phyloP scores from a whole-genome alignment of 2,888 invertebrate genomes.

The Cistogaster globosa region DNA sequence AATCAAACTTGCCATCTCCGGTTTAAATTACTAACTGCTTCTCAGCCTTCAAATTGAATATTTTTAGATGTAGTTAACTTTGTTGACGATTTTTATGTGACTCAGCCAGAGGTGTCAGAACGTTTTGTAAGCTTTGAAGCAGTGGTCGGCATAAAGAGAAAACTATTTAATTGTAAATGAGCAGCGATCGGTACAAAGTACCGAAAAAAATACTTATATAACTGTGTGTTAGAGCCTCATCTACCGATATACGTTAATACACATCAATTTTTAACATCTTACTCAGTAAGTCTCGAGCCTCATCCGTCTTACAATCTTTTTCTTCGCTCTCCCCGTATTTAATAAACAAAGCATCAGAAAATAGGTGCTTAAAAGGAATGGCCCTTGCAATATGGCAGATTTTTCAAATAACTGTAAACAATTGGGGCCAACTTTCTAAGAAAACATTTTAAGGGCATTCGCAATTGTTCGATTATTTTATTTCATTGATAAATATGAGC shows the following conservation, averaged over 20 bases:
- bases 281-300: slow-evolving; percentile 97
- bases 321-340: slow-evolving; percentile 93
- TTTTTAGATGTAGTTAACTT: too few relatives aligned
- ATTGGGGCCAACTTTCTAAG: slow-evolving; percentile 98
- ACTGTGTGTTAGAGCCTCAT: slow-evolving; percentile 98
- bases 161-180: too few relatives aligned
- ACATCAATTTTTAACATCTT: slow-evolving; percentile 99
- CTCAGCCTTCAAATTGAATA: too few relatives aligned
- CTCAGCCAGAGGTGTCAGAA: not conserved
- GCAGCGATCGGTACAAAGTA: too few relatives aligned
- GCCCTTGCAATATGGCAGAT: slow-evolving; percentile 96
- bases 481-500: slow-evolving; percentile 99
- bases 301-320: slow-evolving; percentile 95
- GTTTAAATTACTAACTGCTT: too few relatives aligned
- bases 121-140: too few relatives aligned
- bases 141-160: too few relatives aligned
- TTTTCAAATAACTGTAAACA: slow-evolving; percentile 99
- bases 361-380: slow-evolving; percentile 97
- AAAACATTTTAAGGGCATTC: slow-evolving; percentile 97
- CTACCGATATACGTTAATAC: slow-evolving; percentile 98
- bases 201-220: slow-evolving; percentile 99
- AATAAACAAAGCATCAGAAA: slow-evolving; percentile 98
- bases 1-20: too few relatives aligned
- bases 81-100: too few relatives aligned
- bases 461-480: slow-evolving; percentile 98